Conservation (phyloP, 2,113 vertebrate species). For the Barnardius zonarius region DNA sequence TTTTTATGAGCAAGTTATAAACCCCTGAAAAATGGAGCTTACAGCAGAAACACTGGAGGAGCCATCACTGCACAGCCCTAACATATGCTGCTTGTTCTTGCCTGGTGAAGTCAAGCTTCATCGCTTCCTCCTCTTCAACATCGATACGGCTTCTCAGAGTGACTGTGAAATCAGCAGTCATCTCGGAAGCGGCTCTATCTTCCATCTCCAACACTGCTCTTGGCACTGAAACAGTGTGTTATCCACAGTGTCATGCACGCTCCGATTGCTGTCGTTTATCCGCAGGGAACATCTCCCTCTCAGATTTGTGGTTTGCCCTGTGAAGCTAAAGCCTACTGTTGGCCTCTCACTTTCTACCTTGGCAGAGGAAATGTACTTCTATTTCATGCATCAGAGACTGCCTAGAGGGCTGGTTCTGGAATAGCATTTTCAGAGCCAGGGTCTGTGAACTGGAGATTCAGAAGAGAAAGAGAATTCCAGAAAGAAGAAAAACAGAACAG, state of each 20-base stretch:
- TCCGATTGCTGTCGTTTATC: background rate
- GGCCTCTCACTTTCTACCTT: background rate
- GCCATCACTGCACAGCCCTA: background rate
- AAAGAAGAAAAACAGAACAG: background rate
- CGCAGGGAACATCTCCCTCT: background rate
- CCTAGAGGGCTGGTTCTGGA: background rate
- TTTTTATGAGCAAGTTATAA: constrained; percentile 65
- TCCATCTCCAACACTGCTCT: background rate
- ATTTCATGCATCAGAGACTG: background rate
- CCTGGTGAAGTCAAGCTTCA: background rate
- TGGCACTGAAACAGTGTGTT: fast-evolving
- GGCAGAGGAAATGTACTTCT: background rate
- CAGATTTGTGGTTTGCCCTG: background rate
- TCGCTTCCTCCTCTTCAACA: background rate
- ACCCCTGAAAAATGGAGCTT: constrained; percentile 56
- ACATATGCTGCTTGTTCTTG: background rate
- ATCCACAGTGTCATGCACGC: fast-evolving
- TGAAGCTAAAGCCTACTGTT: background rate
- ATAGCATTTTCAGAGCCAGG: background rate
- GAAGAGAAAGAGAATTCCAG: background rate
- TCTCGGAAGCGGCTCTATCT: fast-evolving
- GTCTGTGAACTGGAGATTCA: background rate
- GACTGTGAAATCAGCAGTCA: background rate
- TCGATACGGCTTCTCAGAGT: fast-evolving
- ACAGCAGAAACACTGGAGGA: constrained; percentile 19